Evolutionary conservation across 2,888 invertebrate genomes (phyloP).

Genomic region (Anorthoa munda): DNA sequence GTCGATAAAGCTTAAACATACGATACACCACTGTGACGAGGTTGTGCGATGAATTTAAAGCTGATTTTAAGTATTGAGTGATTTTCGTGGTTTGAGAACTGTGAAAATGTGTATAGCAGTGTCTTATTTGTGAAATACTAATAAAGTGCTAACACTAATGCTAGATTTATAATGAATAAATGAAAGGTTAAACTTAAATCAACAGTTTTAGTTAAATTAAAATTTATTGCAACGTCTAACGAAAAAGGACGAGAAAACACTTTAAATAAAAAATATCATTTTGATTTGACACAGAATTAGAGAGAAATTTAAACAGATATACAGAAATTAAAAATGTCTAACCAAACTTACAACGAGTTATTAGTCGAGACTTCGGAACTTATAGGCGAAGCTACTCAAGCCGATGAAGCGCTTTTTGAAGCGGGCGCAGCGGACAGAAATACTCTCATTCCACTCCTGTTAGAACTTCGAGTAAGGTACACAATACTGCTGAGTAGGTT

Average conservation of each 20-base stretch:
- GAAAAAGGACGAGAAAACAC: too few species aligned
- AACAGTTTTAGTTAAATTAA: too few species aligned
- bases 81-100: slow-evolving; percentile 1
- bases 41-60: slow-evolving; percentile 18
- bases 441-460: slow-evolving; percentile 91
- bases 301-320: background rate
- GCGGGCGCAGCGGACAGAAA: slow-evolving; percentile 91
- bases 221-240: too few species aligned
- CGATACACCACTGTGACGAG: slow-evolving; percentile 11
- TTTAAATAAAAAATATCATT: too few species aligned
- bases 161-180: background rate
- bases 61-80: slow-evolving; percentile 3
- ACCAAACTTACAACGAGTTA: slow-evolving; percentile 93
- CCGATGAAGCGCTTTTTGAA: slow-evolving; percentile 92
- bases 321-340: slow-evolving; percentile 92
- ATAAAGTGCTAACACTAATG: background rate
- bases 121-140: background rate
- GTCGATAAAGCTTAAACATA: slow-evolving; percentile 73
- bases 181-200: slow-evolving; percentile 30
- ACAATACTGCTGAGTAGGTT: slow-evolving; percentile 94
- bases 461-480: slow-evolving; percentile 95
- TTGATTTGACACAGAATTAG: background rate
- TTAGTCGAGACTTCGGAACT: slow-evolving; percentile 91
- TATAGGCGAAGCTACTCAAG: slow-evolving; percentile 91
- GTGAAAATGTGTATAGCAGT: background rate